Percentiles rank a stretch among this genome's conserved stretches.
Evolutionary conservation across 2,797 vertebrate species (phyloP).

Genomic region (Varecia variegata): DNA sequence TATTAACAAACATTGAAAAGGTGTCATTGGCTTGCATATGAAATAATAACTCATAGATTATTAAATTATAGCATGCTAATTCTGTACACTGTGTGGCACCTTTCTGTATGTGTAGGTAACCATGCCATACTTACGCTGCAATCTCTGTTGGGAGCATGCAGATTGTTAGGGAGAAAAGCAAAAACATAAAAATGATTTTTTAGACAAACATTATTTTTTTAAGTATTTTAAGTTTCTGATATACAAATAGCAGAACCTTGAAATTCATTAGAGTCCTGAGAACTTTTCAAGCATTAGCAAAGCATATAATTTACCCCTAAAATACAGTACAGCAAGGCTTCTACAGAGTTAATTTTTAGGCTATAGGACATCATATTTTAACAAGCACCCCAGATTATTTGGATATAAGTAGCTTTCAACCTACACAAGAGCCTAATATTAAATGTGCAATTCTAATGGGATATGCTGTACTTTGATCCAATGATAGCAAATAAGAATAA

Average conservation of each 20-base stretch:
- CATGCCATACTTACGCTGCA: not conserved
- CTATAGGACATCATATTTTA: not conserved
- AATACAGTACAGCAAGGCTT: not conserved
- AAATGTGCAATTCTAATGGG: not conserved
- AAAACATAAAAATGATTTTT: not conserved
- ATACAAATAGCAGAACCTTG: not conserved
- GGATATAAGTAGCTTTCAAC: not conserved
- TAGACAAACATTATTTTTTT: not conserved
- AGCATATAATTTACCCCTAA: not conserved
- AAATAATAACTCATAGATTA: not conserved
- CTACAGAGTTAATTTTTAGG: not conserved
- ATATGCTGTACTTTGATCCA: not conserved
- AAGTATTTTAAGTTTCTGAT: not conserved
- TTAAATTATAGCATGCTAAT: not conserved
- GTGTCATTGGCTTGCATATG: not conserved
- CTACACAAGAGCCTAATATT: not conserved
- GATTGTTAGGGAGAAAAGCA: not conserved
- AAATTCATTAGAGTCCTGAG: not conserved
- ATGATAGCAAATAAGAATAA: not conserved
- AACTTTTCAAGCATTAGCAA: not conserved
- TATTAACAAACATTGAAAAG: not conserved
- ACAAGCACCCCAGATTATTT: not conserved
- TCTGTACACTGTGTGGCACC: not conserved
- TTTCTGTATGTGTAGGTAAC: not conserved
- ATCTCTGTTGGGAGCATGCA: not conserved